Evolutionary conservation across 2,888 invertebrate genomes (phyloP).

Genomic region (Periphyllus acericola): DNA sequence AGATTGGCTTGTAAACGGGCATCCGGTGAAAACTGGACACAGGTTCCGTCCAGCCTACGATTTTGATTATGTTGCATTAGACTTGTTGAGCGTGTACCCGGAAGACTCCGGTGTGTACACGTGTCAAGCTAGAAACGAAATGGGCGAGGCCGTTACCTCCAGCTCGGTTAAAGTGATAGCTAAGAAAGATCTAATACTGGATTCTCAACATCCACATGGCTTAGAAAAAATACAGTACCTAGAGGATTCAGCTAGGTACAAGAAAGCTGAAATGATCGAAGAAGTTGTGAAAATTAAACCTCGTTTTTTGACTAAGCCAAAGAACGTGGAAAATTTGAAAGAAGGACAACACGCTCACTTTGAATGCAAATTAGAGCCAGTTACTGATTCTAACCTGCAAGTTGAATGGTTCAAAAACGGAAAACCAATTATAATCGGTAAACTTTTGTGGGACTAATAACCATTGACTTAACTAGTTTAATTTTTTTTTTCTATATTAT

Average conservation of each 20-base stretch:
- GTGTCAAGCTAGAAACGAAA: conserved; percentile 91
- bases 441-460: conserved; percentile 62
- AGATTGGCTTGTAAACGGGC: conserved; percentile 96
- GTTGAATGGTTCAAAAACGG: conserved; percentile 98
- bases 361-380: conserved; percentile 96
- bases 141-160: conserved; percentile 93
- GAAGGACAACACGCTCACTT: conserved; percentile 96
- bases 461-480: background rate
- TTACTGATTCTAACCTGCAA: conserved; percentile 94
- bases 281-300: conserved; percentile 86
- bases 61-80: conserved; percentile 96
- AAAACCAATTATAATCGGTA: conserved; percentile 88
- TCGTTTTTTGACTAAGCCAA: conserved; percentile 86
- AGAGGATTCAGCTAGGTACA: conserved; percentile 87
- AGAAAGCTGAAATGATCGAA: conserved; percentile 82
- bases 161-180: conserved; percentile 90
- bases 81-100: conserved; percentile 95
- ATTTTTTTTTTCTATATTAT: background rate
- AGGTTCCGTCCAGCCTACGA: conserved; percentile 96
- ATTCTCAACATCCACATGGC: conserved; percentile 90
- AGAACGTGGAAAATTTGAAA: conserved; percentile 83
- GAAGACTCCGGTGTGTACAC: conserved; percentile 96
- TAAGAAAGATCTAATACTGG: conserved; percentile 86
- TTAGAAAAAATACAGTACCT: conserved; percentile 91
- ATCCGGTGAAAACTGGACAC: conserved; percentile 80